Base-by-base conservation (phyloP, 1,140 invertebrate species). In the Tachypleus tridentatus region DNA sequence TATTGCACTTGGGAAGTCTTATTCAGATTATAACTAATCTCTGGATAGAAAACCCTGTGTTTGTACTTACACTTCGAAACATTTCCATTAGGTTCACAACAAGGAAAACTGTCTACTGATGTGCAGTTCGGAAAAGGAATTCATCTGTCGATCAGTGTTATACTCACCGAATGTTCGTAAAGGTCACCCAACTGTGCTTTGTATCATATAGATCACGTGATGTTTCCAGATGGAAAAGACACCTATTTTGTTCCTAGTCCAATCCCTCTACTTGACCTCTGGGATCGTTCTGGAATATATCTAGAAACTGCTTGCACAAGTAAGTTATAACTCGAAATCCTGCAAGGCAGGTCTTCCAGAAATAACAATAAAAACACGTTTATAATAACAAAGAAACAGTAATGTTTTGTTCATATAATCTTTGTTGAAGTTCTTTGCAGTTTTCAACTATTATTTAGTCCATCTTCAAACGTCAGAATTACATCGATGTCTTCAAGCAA, bases 51-150 rank as follows among this genome's bases (percentile, higher is more conserved):
- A 29, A 29, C 0, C 29, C 29, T 29, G 29, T 29, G 29, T 29
- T 29, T 29, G 29, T 29, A 29, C 29, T 29, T 29, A 29, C 29
- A 29, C 2, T 29, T 29, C 2, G 29, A 29, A 29, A 29, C 2
- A 29, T 29, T 29, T 29, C 29, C 29, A 29, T 29, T 29, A 77
- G 75, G 75, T 76, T 0, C 75, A 73, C 61, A 75, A 84, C 49
- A 87, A 91, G 72, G 82, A 86, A 0, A 89, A 88, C 4, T 96
- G 93, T 73, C 83, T 86, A 62, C 77, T 92, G 56, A 91, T 92
- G 53, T 95, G 93, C 76, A 89, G 93, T 75, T 87, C 92, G 60
- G 93, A 96, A 77, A 88, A 87, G 64, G 91, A 95, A 77, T 95
- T 96, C 78, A 81, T 95, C 2, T 96, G 92, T 76, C 83, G 92